These are phyloP conservation scores for fruit fly (Drosophila melanogaster) DNA, from an alignment of 1,140 invertebrate genomes.

Conservation along the genomic window DNA sequence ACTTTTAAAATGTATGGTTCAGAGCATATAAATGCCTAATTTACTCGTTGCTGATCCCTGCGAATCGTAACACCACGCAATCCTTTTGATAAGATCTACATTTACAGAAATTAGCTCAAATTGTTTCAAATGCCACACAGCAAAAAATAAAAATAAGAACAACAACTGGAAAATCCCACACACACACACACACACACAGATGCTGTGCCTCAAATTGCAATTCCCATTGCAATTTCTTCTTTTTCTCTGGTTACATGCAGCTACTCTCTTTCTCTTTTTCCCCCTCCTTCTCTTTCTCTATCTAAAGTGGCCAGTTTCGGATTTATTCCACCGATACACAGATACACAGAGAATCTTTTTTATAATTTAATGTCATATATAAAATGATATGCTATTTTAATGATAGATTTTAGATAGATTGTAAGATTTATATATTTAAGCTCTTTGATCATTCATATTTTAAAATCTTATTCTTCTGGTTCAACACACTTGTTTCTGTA, in stretches of 20 bases:
- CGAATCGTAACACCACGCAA: conserved; percentile 2
- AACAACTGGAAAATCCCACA: conserved; percentile 46
- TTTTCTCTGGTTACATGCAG: conserved; percentile 41
- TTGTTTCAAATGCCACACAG: conserved; percentile 56
- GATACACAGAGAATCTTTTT: not conserved
- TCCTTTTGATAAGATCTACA: conserved; percentile 52
- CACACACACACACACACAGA: conserved; percentile 32
- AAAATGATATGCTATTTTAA: no score
- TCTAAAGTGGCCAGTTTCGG: conserved; percentile 50
- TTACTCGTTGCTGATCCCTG: conserved; percentile 15
- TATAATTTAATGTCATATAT: no score
- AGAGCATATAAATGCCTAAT: conserved; percentile 14
- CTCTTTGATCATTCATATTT: no score
- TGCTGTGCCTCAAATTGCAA: conserved; percentile 44
- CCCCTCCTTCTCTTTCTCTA: conserved; percentile 11
- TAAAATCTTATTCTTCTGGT: no score
- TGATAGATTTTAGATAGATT: no score
- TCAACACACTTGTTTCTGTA: no score
- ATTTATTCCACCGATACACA: conserved; percentile 13
- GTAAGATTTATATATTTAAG: no score
- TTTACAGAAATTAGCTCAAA: conserved; percentile 58
- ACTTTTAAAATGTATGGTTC: not conserved
- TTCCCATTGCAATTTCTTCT: conserved; percentile 34
- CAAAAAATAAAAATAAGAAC: conserved; percentile 5
- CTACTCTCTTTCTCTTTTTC: conserved; percentile 2